Conservation (phyloP, 2,888 invertebrate species). For the Ophioninae sp. region DNA sequence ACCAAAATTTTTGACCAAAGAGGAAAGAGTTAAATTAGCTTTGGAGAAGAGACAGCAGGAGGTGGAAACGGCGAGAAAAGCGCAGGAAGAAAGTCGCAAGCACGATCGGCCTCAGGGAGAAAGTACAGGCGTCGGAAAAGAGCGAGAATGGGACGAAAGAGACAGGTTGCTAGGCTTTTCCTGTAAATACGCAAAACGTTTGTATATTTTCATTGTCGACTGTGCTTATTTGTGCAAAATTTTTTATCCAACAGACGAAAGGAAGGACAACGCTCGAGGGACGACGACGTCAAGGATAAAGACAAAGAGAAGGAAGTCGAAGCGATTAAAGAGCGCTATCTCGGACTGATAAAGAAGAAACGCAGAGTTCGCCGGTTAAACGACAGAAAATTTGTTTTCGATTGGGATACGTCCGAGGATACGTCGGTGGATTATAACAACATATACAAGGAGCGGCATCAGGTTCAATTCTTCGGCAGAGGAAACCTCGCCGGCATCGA, state of each 20-base stretch:
- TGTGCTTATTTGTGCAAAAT: neutral
- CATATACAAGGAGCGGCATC: conserved; percentile 97
- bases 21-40: conserved; percentile 95
- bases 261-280: conserved; percentile 77
- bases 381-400: conserved; percentile 99
- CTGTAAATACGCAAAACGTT: neutral
- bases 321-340: conserved; percentile 97
- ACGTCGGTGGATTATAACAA: conserved; percentile 98
- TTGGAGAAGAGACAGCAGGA: conserved; percentile 94
- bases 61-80: conserved; percentile 90
- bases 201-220: neutral
- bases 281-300: conserved; percentile 86
- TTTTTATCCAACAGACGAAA: conserved; percentile 68
- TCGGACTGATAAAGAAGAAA: conserved; percentile 96
- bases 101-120: conserved; percentile 67
- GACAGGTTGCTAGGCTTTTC: conserved; percentile 72
- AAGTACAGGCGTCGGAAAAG: conserved; percentile 76
- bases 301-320: conserved; percentile 96
- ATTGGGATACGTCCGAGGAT: conserved; percentile 99
- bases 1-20: conserved; percentile 98
- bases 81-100: conserved; percentile 85
- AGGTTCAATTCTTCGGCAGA: conserved; percentile 98
- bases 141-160: conserved; percentile 81
- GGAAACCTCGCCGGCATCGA: conserved; percentile 99
- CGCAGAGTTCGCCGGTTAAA: conserved; percentile 95